These are phyloP conservation scores for Hyaena hyaena DNA, from an alignment of 2,113 vertebrate genomes.

Conservation along the genomic window DNA sequence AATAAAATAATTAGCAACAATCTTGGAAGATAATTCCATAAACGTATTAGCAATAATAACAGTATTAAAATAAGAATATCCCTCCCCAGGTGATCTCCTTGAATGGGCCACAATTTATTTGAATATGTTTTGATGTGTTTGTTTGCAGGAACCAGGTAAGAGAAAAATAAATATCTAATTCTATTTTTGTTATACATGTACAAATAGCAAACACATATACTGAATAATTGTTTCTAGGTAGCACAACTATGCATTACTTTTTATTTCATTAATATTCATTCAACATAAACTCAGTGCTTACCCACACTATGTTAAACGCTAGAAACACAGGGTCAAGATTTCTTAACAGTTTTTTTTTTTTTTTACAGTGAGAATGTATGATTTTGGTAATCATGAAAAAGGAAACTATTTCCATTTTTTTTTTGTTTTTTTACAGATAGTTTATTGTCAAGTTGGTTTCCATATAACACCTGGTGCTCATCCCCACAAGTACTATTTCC, in stretches of 20 bases:
- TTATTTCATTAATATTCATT: constrained; percentile 35
- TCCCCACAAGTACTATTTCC: not conserved
- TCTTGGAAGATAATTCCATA: not conserved
- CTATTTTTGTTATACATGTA: not conserved
- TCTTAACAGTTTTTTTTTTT: constrained; percentile 32
- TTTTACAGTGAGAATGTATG: not conserved
- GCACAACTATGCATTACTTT: not conserved
- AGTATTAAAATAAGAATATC: not conserved
- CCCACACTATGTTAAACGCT: not conserved
- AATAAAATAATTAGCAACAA: constrained; percentile 28
- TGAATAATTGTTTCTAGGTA: not conserved
- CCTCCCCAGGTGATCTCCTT: not conserved
- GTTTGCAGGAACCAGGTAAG: not conserved
- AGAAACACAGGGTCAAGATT: not conserved
- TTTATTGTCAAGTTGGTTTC: too few species aligned
- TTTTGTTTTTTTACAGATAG: too few species aligned
- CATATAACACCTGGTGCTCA: too few species aligned
- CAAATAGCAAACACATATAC: not conserved
- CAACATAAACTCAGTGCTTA: not conserved
- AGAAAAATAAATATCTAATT: not conserved
- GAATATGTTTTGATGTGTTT: not conserved
- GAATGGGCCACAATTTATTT: not conserved
- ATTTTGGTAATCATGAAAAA: constrained; percentile 18
- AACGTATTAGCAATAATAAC: not conserved
- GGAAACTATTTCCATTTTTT: not conserved